Conservation (phyloP, 2,797 vertebrate genomes). For the Chromis chromis region DNA sequence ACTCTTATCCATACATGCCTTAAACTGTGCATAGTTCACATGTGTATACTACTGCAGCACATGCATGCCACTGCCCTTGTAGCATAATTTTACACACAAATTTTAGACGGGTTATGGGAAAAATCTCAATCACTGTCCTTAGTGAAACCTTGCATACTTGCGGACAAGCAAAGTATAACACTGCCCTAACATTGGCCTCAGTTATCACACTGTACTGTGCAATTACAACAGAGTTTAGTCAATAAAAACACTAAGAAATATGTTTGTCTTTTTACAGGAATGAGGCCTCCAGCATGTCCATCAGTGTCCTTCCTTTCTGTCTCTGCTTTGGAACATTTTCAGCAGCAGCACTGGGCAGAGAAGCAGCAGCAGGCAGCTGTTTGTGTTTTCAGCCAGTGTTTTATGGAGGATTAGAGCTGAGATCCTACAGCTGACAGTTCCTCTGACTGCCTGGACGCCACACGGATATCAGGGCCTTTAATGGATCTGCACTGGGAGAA, state of each 20-base stretch:
- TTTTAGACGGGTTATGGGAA: too few relatives aligned
- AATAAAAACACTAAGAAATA: neutral
- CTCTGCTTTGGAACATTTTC: constrained; percentile 49
- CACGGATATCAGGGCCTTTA: constrained; percentile 35
- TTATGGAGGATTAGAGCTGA: constrained; percentile 76
- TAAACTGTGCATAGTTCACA: too few relatives aligned
- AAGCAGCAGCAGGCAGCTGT: constrained; percentile 66
- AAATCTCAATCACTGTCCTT: too few relatives aligned
- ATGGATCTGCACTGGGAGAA: constrained; percentile 27
- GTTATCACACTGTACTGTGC: too few relatives aligned
- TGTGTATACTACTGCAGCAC: too few relatives aligned
- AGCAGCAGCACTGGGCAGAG: constrained; percentile 22
- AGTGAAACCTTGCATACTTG: too few relatives aligned
- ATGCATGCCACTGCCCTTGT: too few relatives aligned
- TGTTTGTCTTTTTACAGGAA: constrained; percentile 2
- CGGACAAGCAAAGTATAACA: too few relatives aligned
- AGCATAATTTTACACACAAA: too few relatives aligned
- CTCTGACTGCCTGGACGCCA: constrained; percentile 26
- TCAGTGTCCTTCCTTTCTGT: constrained; percentile 25
- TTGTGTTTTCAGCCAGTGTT: constrained; percentile 66
- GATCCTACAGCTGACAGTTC: constrained; percentile 60
- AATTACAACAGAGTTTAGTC: neutral
- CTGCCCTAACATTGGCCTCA: too few relatives aligned
- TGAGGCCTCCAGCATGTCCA: constrained; percentile 1
- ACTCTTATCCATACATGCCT: too few relatives aligned